Evolutionary conservation across 2,888 invertebrate genomes (phyloP).

Genomic region (Caradrina clavipalpis): DNA sequence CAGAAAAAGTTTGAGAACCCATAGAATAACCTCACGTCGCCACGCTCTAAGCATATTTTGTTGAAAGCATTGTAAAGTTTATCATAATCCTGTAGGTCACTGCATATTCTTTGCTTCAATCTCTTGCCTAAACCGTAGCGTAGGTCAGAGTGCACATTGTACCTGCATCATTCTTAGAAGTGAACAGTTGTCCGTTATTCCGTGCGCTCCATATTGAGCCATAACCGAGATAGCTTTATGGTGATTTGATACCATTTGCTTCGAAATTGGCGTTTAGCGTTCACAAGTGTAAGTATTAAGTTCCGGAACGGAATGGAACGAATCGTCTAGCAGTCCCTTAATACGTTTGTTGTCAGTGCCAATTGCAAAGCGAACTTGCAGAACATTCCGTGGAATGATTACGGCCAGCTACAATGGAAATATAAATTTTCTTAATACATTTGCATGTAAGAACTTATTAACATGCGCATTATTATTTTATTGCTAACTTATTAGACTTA

Average conservation of each 20-base stretch:
- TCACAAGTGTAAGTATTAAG: conserved; percentile 71
- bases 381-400: conserved; percentile 44
- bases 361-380: conserved; percentile 48
- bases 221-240: conserved; percentile 85
- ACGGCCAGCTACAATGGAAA: conserved; percentile 34
- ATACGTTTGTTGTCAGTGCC: conserved; percentile 60
- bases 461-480: conserved; percentile 35
- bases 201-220: conserved; percentile 84
- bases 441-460: conserved; percentile 32
- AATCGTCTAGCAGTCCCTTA: conserved; percentile 59
- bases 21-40: conserved; percentile 34
- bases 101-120: conserved; percentile 74
- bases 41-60: conserved; percentile 52
- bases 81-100: conserved; percentile 71
- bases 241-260: conserved; percentile 89
- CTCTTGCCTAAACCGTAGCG: conserved; percentile 71
- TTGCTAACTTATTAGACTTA: conserved; percentile 30
- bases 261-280: conserved; percentile 85
- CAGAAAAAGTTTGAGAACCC: no score
- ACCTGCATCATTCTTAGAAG: conserved; percentile 78
- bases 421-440: conserved; percentile 40
- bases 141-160: conserved; percentile 74
- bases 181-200: conserved; percentile 79
- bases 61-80: conserved; percentile 60
- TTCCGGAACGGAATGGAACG: conserved; percentile 66